phyloP scores from a whole-genome alignment of 2,888 invertebrate species.

The Xylocampa areola region DNA sequence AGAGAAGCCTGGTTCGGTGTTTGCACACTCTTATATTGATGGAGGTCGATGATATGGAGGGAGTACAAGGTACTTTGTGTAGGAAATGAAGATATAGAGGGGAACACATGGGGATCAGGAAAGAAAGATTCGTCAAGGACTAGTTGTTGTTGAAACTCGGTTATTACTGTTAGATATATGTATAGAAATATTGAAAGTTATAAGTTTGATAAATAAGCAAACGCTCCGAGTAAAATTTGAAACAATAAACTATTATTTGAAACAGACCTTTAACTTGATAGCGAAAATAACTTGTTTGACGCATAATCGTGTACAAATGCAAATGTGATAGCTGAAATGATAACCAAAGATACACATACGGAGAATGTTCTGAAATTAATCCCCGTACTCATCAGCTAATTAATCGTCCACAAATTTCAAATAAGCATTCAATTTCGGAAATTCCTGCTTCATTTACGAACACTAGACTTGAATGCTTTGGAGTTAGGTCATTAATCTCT shows the following conservation, averaged over 20 bases:
- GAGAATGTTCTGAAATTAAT: slow-evolving; percentile 5
- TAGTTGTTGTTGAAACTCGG: no score
- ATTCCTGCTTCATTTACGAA: slow-evolving; percentile 35
- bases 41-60: slow-evolving; percentile 11
- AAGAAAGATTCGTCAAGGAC: no score
- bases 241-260: no score
- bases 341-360: background rate
- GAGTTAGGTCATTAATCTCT: slow-evolving; percentile 74
- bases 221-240: no score
- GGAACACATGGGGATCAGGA: background rate
- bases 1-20: slow-evolving; percentile 11
- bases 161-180: no score
- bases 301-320: no score
- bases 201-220: no score
- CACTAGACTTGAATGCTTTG: slow-evolving; percentile 57
- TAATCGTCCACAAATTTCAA: slow-evolving; percentile 22
- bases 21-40: slow-evolving; percentile 31
- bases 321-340: no score
- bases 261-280: no score
- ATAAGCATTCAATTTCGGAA: slow-evolving; percentile 22
- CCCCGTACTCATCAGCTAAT: slow-evolving; percentile 11
- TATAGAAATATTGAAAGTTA: no score
- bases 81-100: background rate
- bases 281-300: no score
- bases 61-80: background rate